Conservation (phyloP, 2,113 vertebrate genomes). For the Macquaria ambigua region DNA sequence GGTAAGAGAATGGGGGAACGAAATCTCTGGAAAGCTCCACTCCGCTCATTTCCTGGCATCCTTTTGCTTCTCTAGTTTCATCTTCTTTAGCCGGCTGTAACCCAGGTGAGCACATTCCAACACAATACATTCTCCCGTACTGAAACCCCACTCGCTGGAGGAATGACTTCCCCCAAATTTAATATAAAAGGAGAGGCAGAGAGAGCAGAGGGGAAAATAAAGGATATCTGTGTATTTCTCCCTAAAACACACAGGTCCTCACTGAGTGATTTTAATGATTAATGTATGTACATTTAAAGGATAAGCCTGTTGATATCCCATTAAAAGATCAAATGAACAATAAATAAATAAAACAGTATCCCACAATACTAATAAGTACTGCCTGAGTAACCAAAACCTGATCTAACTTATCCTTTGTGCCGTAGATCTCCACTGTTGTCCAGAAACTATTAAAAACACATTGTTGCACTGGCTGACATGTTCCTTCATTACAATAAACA, state of each 20-base stretch:
- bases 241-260: neutral
- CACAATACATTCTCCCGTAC: conserved; percentile 13
- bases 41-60: conserved; percentile 60
- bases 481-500: no score
- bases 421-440: no score
- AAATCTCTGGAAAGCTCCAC: conserved; percentile 55
- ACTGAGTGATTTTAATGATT: neutral
- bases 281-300: neutral
- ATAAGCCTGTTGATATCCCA: neutral
- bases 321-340: neutral
- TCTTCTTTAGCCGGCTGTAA: conserved; percentile 48
- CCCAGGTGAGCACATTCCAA: conserved; percentile 71
- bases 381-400: neutral
- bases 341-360: neutral
- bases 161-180: conserved; percentile 10
- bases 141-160: conserved; percentile 33
- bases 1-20: conserved; percentile 28
- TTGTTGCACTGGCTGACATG: no score
- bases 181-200: neutral
- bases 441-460: no score
- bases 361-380: neutral
- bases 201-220: neutral
- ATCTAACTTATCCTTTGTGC: neutral
- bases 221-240: neutral
- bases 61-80: conserved; percentile 59